Evolutionary conservation across 2,113 vertebrate species (phyloP).

Genomic region (Chunga burmeisteri): DNA sequence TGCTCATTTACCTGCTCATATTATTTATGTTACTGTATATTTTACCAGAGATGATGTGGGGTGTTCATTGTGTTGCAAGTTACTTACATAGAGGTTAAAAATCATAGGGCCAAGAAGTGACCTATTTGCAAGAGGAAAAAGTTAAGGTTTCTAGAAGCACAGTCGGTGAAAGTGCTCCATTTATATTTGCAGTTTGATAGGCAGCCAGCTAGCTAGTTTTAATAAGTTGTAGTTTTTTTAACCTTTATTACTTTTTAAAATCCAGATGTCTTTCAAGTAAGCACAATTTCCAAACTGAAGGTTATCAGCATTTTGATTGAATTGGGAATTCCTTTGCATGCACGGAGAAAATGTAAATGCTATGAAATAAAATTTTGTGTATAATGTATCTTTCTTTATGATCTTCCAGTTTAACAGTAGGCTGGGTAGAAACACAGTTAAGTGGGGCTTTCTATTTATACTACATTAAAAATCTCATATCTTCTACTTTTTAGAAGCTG

Average conservation of each 20-base stretch:
- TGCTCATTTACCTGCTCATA: neutral
- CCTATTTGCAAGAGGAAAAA: neutral
- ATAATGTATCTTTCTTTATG: neutral
- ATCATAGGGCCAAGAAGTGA: neutral
- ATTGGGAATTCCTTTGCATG: neutral
- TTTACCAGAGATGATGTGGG: neutral
- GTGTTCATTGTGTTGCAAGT: neutral
- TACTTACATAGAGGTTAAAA: neutral
- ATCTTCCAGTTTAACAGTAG: neutral
- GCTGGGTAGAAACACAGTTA: neutral
- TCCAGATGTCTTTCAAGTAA: neutral
- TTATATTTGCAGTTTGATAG: neutral
- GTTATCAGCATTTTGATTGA: neutral
- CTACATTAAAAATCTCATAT: neutral
- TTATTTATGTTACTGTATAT: neutral
- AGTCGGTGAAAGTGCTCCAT: neutral
- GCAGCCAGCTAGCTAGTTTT: neutral
- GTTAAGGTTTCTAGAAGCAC: neutral
- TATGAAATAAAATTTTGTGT: neutral
- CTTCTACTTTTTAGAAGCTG: neutral
- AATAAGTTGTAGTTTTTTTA: neutral
- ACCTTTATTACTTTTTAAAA: neutral
- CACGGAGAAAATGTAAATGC: neutral
- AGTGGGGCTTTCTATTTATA: neutral
- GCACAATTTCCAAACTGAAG: neutral